Base-by-base conservation (phyloP, 2,888 invertebrate species). In the Amblyteles armatorius region DNA sequence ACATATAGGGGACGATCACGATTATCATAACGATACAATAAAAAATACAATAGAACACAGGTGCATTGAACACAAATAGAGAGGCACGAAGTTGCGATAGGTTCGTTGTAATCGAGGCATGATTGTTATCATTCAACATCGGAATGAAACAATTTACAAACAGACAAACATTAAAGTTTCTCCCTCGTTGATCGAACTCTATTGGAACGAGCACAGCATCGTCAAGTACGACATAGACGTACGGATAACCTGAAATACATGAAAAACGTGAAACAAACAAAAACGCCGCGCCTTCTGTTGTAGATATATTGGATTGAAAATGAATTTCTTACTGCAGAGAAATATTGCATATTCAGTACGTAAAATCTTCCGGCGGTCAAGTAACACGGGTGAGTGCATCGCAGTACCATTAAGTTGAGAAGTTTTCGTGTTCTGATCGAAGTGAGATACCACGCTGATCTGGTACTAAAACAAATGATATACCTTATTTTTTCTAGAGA, bases 191-290 rank as follows among this genome's bases (percentile, higher is more conserved):
- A 55, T 22, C 55, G 55, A 55, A 55, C 19, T 19, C 55, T 55
- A 57, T 60, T 4, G 26, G 55, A 89, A 40, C 9, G 91, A 91
- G 68, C 86, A 88, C 7, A 91, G 81, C 22, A 91, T 88, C 63
- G 90, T 91, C 63, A 89, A 87, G 73, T 89, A 91, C 19, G 91
- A 91, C 79, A 91, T 89, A 2, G 91, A 90, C 5, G 90, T 86
- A 19, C 88, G 88, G 13, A 88, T 74, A 19, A 91, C 89, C 91
- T 91, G 86, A 7, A 88, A 60, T 74, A 48, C 68, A 44, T 40
- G 16, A 83, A 60, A 71, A 1, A 50, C n/a, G 40, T 26, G 2
- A 19, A 33, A 60, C 0, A 44, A 50, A 50, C 6, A 4, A 33
- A 9, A 48, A 33, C 6, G 40, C 26, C 3, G 13, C 2, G 29